Evolutionary conservation across 2,797 vertebrate species (phyloP).

Genomic region (Ptychadena robeensis): DNA sequence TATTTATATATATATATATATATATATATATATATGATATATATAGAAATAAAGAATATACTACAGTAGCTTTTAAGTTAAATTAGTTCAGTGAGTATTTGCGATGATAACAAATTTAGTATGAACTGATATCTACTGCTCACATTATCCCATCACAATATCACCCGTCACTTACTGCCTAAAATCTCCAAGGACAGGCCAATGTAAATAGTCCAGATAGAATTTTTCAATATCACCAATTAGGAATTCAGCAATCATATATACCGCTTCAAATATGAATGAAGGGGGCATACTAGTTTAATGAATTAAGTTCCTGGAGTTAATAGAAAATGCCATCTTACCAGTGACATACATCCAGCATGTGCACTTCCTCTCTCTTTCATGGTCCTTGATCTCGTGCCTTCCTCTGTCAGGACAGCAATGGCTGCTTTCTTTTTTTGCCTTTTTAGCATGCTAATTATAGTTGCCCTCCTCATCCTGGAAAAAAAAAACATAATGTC

Average conservation of each 20-base stretch:
- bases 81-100: no score
- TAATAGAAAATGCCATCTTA: constrained; percentile 37
- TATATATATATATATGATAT: no score
- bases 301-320: neutral
- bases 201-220: neutral
- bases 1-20: no score
- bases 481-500: constrained; percentile 59
- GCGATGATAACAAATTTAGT: no score
- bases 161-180: neutral
- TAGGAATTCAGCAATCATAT: neutral
- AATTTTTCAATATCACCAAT: neutral
- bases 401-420: constrained; percentile 56
- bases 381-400: constrained; percentile 58
- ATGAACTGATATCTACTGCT: no score
- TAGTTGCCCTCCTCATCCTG: constrained; percentile 57
- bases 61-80: no score
- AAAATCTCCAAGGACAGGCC: neutral
- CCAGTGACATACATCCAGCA: constrained; percentile 42
- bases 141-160: neutral
- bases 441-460: constrained; percentile 58
- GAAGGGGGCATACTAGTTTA: neutral
- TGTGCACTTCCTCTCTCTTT: constrained; percentile 52
- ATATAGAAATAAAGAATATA: no score
- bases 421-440: constrained; percentile 59
- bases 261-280: neutral